phyloP scores from a whole-genome alignment of 1,140 invertebrate genomes.

The Ostrea edulis region DNA sequence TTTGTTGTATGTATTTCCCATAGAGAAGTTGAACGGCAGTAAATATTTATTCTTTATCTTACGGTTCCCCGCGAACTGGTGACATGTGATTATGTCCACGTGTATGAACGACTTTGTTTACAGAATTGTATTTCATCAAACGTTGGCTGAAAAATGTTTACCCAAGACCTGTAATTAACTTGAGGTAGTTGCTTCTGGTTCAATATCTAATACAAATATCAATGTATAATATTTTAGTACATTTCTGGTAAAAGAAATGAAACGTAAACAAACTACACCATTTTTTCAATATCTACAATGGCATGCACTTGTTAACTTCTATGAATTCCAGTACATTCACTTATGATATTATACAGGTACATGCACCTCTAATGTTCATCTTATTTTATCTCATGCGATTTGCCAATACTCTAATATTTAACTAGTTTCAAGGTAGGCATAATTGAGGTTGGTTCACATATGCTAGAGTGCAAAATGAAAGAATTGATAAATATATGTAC shows the following conservation, averaged over 20 bases:
- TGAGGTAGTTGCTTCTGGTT: neutral
- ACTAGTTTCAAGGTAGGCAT: no score
- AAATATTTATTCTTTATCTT: slow-evolving; percentile 12
- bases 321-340: no score
- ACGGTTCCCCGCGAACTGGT: neutral
- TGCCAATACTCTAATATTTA: no score
- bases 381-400: no score
- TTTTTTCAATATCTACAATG: no score
- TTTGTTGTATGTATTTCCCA: neutral
- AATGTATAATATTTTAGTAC: neutral
- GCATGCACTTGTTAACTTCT: no score
- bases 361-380: no score
- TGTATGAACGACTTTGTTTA: slow-evolving; percentile 11
- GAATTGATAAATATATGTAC: no score
- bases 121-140: neutral
- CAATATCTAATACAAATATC: neutral
- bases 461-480: no score
- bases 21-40: neutral
- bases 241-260: neutral
- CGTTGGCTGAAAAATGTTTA: neutral
- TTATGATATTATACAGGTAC: no score
- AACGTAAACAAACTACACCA: neutral
- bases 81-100: neutral
- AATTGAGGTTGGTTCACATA: no score
- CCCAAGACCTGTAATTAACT: slow-evolving; percentile 1